These are phyloP conservation scores for Crocidura indochinensis DNA, from an alignment of 2,797 vertebrate species.

Conservation along the genomic window DNA sequence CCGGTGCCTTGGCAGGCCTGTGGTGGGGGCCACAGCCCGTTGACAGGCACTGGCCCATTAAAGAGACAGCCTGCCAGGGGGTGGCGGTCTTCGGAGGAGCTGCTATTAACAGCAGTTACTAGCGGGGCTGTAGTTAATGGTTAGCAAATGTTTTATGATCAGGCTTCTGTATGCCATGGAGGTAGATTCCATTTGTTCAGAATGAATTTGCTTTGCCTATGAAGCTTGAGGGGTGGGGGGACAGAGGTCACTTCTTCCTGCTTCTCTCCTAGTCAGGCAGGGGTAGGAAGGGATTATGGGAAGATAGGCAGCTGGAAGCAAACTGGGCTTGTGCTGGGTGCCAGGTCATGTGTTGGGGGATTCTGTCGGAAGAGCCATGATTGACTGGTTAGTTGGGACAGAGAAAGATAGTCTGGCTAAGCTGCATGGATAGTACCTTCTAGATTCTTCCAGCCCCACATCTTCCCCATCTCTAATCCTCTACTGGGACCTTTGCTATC, in stretches of 20 bases:
- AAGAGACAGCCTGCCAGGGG: slow-evolving; percentile 52
- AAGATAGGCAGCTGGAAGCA: not conserved
- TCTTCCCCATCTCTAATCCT: not conserved
- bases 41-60: slow-evolving; percentile 66
- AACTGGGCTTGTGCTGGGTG: not conserved
- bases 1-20: not conserved
- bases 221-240: slow-evolving; percentile 39
- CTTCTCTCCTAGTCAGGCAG: slow-evolving; percentile 6
- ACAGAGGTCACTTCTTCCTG: slow-evolving; percentile 60
- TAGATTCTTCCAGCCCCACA: not conserved
- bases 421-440: not conserved
- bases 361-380: not conserved
- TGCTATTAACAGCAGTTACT: slow-evolving; percentile 78
- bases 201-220: slow-evolving; percentile 68
- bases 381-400: not conserved
- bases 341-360: not conserved
- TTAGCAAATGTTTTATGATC: slow-evolving; percentile 83
- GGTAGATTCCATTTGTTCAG: slow-evolving; percentile 74
- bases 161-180: slow-evolving; percentile 62
- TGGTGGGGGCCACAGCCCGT: too few relatives aligned
- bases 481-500: not conserved
- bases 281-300: not conserved
- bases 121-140: slow-evolving; percentile 79
- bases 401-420: not conserved
- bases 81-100: slow-evolving; percentile 50